Base-by-base conservation (phyloP, 23 tunicate genomes). In the Styela plicata region DNA sequence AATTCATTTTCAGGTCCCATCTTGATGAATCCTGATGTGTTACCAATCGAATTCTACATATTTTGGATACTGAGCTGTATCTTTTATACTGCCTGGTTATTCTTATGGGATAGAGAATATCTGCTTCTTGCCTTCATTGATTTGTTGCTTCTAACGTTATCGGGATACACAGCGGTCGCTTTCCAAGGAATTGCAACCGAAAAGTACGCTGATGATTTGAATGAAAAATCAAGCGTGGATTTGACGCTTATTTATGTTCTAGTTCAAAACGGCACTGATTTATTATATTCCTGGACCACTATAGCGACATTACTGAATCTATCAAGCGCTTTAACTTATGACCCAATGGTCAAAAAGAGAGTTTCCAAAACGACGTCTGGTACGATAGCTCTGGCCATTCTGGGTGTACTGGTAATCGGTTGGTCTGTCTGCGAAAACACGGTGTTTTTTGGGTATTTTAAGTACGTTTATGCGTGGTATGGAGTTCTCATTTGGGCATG, bases 401-500 rank as follows among this genome's bases (percentile, higher is more conserved):
- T 76, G 22, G 81, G 81, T 36, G 53, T 76, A 16, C n/a, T 76
- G 13, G 81, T 76, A 44, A 33, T 76, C n/a, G 22, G 27, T 21
- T 76, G 81, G 81, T 76, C 81, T 29, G 32, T 76, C 26, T 1
- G 36, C n/a, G 81, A 76, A 65, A 76, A 76, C 30, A 76, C 64
- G 23, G 81, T 76, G 53, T 44, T 52, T 25, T 76, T 37, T 27
- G 29, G 44, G 18, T 76, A 44, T 53, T 76, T 76, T 53, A 36
- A 53, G 44, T 76, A 76, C 33, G 81, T 76, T 24, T 76, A 76
- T 53, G 81, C 81, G 24, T 76, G 81, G 81, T 76, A 76, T 44
- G 81, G 66, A 13, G 81, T 76, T 3, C 64, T 76, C 27, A 18
- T 76, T 13, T 76, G 81, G 81, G 81, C 81, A 5, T 44, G 36